Conservation (phyloP, 2,888 invertebrate species). For the Loripinus fragilis region DNA sequence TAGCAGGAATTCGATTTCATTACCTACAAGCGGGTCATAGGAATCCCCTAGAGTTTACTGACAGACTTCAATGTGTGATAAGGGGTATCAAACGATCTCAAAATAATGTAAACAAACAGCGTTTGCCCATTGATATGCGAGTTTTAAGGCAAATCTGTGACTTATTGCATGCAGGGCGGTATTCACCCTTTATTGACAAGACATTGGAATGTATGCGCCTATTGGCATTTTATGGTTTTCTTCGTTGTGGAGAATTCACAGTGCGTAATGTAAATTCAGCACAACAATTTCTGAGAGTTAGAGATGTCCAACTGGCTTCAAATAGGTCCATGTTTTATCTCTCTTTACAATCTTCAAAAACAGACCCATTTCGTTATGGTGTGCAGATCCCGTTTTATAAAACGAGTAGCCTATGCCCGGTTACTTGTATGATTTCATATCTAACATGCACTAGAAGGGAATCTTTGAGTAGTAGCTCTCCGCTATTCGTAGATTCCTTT, state of each 20-base stretch:
- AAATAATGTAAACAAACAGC: neutral
- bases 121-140: constrained; percentile 1
- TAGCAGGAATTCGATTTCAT: constrained; percentile 21
- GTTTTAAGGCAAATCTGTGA: neutral
- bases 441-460: neutral
- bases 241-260: constrained; percentile 29
- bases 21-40: neutral
- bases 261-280: neutral
- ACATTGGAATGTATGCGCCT: neutral
- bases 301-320: neutral
- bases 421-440: neutral
- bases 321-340: neutral
- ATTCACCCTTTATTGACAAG: constrained; percentile 7
- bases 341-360: neutral
- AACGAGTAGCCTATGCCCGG: neutral
- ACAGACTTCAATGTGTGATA: constrained; percentile 23
- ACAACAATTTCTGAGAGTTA: neutral
- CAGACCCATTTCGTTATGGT: constrained; percentile 6
- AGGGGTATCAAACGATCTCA: constrained; percentile 10
- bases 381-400: neutral
- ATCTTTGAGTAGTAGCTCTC: neutral
- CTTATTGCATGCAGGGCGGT: neutral
- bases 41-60: neutral
- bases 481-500: neutral
- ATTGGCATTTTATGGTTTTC: constrained; percentile 28